Evolutionary conservation across 2,888 invertebrate species (phyloP).

Genomic region (Liodrosophila aerea): DNA sequence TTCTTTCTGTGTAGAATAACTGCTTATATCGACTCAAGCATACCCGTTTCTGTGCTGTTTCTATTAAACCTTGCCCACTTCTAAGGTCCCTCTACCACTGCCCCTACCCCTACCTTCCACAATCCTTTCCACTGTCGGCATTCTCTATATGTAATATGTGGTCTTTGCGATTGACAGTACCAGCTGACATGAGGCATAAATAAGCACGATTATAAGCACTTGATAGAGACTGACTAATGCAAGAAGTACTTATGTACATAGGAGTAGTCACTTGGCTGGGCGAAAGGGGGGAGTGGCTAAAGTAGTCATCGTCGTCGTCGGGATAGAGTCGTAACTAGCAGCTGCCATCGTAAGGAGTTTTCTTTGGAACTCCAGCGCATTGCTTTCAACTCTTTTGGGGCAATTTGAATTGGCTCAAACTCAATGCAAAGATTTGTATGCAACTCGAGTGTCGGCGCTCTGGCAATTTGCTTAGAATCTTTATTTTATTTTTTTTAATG

Average conservation of each 20-base stretch:
- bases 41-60: not conserved
- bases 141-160: constrained; percentile 9
- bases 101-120: not conserved
- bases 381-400: constrained; percentile 13
- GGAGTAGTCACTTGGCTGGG: too few relatives aligned
- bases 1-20: too few relatives aligned
- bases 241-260: too few relatives aligned
- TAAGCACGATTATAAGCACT: not conserved
- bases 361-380: not conserved
- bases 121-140: constrained; percentile 4
- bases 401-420: constrained; percentile 32
- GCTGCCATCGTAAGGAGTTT: too few relatives aligned
- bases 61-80: too few relatives aligned
- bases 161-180: constrained; percentile 34
- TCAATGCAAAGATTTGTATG: constrained; percentile 42
- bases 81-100: not conserved
- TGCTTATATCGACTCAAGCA: too few relatives aligned
- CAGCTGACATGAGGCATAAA: constrained; percentile 41
- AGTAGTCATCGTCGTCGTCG: too few relatives aligned
- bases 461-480: constrained; percentile 50
- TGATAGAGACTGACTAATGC: too few relatives aligned
- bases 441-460: constrained; percentile 28
- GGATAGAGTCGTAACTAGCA: too few relatives aligned
- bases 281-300: too few relatives aligned
- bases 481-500: constrained; percentile 16